Evolutionary conservation across 2,113 vertebrate genomes (phyloP), one percentile per base, ranked within the genome.

Genomic region (Neogale vison): DNA sequence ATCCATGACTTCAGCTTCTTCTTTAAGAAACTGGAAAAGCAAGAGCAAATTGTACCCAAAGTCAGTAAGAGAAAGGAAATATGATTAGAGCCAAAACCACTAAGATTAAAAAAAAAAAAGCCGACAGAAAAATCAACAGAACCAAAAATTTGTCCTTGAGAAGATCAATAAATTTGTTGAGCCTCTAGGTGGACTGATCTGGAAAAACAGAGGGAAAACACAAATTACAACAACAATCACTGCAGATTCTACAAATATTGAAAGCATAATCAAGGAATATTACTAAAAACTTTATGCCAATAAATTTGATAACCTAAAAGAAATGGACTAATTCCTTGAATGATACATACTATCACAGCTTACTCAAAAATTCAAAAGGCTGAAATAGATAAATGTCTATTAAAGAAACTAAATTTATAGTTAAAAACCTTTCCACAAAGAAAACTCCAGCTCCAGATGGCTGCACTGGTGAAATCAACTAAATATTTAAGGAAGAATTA

Each of bases 161-260:
- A 97, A 67, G 55, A 67, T 80, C 79, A 88, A 91, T 55, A 87
- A 88, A 97, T 39, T 52, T 95, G 63, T 61, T 89, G 67, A 81
- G 36, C 7, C 55, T 85, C 59, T 97, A 72, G 39, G 15, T 61
- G 6, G 17, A 87, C 20, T 87, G 34, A 88, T 85, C 36, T 84
- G 55, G 20, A 94, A 90, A 94, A 79, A 93, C 14, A 79, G n/a
- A 88, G 21, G 80, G 39, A 84, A 63, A 21, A 65, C 7, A 92
- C 15, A 77, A 93, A 90, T 95, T 77, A 90, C 23, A 95, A 77
- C 52, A 23, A 90, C 15, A 87, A 88, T 77, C 69, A 87, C 18
- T 45, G 82, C 4, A 90, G n/a, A 90, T 39, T 93, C 65, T 77
- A 95, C 14, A 86, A 83, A 57, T 95, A 74, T 47, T 87, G 11